Conservation (phyloP, 2,888 invertebrate genomes). For the Pediacus dermestoides region DNA sequence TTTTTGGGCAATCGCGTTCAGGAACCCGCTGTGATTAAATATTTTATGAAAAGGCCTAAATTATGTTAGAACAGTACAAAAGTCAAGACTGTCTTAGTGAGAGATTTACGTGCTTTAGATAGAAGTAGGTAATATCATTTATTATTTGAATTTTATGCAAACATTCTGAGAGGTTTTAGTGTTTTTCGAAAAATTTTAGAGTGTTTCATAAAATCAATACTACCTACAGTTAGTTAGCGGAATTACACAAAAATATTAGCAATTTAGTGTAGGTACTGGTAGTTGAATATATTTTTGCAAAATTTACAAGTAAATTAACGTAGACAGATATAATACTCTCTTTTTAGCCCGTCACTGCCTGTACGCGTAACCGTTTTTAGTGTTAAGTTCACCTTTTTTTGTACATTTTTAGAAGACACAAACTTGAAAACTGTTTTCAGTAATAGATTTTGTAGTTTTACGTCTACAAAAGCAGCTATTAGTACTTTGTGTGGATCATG, state of each 20-base stretch:
- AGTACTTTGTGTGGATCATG: conserved; percentile 41
- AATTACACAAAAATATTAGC: conserved; percentile 1
- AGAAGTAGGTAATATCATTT: too few species aligned
- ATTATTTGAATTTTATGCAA: too few species aligned
- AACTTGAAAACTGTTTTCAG: background rate
- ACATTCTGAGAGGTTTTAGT: too few species aligned
- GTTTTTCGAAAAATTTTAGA: too few species aligned
- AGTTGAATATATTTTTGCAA: conserved; percentile 20
- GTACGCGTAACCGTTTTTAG: too few species aligned
- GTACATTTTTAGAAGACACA: conserved; percentile 5
- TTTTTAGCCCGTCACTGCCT: conserved; percentile 28
- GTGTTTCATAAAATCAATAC: too few species aligned
- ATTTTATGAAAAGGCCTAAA: conserved; percentile 33
- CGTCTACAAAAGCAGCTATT: conserved; percentile 27
- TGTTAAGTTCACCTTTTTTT: conserved; percentile 14
- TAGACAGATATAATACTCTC: conserved; percentile 22
- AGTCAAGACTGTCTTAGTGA: conserved; percentile 38
- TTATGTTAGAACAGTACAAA: conserved; percentile 39
- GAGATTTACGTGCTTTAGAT: conserved; percentile 21
- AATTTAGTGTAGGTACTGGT: conserved; percentile 7
- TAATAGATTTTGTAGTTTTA: conserved; percentile 9
- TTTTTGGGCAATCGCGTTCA: conserved; percentile 31
- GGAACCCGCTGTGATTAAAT: conserved; percentile 37
- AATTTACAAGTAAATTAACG: conserved; percentile 14
- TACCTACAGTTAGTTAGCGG: too few species aligned